These are phyloP conservation scores for Thermophis baileyi DNA, from an alignment of 2,113 vertebrate genomes.

Conservation along the genomic window DNA sequence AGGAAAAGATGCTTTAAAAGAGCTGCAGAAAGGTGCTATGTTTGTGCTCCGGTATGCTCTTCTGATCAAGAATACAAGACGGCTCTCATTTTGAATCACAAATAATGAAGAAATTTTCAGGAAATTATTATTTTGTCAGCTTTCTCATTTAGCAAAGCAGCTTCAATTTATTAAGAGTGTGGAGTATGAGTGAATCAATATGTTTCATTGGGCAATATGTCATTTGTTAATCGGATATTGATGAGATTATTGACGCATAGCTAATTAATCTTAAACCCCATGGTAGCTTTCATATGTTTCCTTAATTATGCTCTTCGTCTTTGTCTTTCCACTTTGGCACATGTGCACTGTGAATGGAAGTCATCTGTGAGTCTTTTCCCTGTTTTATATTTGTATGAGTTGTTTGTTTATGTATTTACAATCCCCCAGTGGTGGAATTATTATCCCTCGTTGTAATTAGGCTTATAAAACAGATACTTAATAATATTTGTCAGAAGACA, in stretches of 20 bases:
- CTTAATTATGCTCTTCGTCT: conserved; percentile 99
- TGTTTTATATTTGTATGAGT: too few species aligned
- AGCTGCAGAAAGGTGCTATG: background rate
- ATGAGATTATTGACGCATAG: conserved; percentile 97
- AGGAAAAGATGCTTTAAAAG: background rate
- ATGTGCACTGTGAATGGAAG: conserved; percentile 74
- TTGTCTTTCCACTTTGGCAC: conserved; percentile 81
- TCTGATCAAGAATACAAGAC: background rate
- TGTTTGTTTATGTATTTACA: conserved; percentile 66
- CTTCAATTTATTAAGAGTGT: conserved; percentile 94
- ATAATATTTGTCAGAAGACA: conserved; percentile 71
- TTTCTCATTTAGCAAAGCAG: conserved; percentile 86
- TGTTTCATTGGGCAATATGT: conserved; percentile 96
- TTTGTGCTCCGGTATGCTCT: background rate
- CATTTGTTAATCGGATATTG: conserved; percentile 99
- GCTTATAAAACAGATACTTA: conserved; percentile 78
- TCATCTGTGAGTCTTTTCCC: conserved; percentile 72
- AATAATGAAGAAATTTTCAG: conserved; percentile 70
- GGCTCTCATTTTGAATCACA: conserved; percentile 64
- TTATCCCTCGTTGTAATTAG: conserved; percentile 77
- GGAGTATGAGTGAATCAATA: conserved; percentile 93
- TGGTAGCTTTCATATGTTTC: conserved; percentile 92
- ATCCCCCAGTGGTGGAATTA: conserved; percentile 72
- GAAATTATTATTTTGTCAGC: conserved; percentile 81
- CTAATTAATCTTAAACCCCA: conserved; percentile 97